Evolutionary conservation across 2,888 invertebrate species (phyloP).

Genomic region (Lasioglossum vierecki): DNA sequence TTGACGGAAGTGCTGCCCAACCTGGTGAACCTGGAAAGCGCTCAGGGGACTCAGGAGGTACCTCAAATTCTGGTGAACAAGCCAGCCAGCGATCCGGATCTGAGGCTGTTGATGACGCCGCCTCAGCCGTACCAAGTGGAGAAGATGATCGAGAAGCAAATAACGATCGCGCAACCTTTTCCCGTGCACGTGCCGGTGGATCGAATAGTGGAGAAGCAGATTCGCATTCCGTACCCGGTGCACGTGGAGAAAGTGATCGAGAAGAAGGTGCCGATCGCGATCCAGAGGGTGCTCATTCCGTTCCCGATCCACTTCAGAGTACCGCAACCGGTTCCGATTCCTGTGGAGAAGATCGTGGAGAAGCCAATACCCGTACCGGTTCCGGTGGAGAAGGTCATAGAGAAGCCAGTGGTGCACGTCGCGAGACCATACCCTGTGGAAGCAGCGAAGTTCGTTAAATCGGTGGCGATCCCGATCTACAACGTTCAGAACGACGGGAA

Average conservation of each 20-base stretch:
- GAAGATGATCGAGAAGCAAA: conserved; percentile 86
- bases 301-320: conserved; percentile 83
- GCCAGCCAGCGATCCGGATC: neutral
- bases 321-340: conserved; percentile 83
- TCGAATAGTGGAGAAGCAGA: conserved; percentile 86
- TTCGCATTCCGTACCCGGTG: conserved; percentile 80
- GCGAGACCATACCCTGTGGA: conserved; percentile 84
- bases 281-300: conserved; percentile 84
- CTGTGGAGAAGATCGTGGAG: conserved; percentile 86
- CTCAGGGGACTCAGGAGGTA: conserved; percentile 11
- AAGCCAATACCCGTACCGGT: conserved; percentile 83
- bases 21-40: conserved; percentile 10
- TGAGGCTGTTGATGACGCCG: conserved; percentile 33
- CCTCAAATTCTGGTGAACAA: conserved; percentile 20
- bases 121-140: conserved; percentile 84
- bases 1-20: neutral
- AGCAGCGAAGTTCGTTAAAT: conserved; percentile 25
- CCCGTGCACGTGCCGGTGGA: conserved; percentile 84
- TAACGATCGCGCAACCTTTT: conserved; percentile 85
- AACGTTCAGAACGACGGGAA: conserved; percentile 21
- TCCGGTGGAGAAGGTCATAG: conserved; percentile 85
- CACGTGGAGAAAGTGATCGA: conserved; percentile 85
- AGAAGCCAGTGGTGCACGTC: conserved; percentile 87
- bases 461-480: conserved; percentile 1
- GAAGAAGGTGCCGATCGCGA: conserved; percentile 85